Base-by-base conservation (phyloP, 2,113 vertebrate genomes). In the Macquaria ambigua region DNA sequence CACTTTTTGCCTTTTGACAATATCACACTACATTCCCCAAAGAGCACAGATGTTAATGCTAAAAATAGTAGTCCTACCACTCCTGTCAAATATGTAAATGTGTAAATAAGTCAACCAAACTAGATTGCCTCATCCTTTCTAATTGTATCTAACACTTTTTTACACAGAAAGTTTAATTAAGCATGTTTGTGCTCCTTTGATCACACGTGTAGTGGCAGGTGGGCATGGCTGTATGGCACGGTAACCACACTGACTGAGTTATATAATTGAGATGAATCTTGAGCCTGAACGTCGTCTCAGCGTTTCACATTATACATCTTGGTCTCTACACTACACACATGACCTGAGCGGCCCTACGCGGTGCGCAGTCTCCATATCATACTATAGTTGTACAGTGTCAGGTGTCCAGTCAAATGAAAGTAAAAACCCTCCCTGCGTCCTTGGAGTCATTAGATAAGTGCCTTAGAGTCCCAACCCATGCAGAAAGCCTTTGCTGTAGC, bases 391-490 rank as follows among this genome's bases (percentile, higher is more conserved):
- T 52, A 25, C 43, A 46, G 87, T 79, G 78, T 90, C 89, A 76
- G 70, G 84, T 91, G 89, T 93, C 79, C 16, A 70, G 81, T n/a
- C 39, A 64, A 85, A 82, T 83, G 81, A 89, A 91, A 93, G 90
- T 90, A 86, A 92, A 91, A 91, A 72, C 59, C 56, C 63, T 74
- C 55, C 52, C 20, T 67, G 48, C 12, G 25, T 50, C 74, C 8
- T 67, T n/a, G 39, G 64, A 55, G 70, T 90, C 74, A 91, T 90
- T 85, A 76, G 80, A 75, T 48, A 80, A 78, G 59, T 86, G 71
- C 20, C 25, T 48, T 6, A 34, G 55, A 77, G 41, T 79, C 55
- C 70, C 62, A 75, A 12, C 48, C 8, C 28, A 37, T 21, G 37
- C 41, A 74, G 34, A 74, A 83, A 79, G 34, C 58, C 20, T 77